phyloP scores from a whole-genome alignment of 2,888 invertebrate species.

The Drosophila cognata region DNA sequence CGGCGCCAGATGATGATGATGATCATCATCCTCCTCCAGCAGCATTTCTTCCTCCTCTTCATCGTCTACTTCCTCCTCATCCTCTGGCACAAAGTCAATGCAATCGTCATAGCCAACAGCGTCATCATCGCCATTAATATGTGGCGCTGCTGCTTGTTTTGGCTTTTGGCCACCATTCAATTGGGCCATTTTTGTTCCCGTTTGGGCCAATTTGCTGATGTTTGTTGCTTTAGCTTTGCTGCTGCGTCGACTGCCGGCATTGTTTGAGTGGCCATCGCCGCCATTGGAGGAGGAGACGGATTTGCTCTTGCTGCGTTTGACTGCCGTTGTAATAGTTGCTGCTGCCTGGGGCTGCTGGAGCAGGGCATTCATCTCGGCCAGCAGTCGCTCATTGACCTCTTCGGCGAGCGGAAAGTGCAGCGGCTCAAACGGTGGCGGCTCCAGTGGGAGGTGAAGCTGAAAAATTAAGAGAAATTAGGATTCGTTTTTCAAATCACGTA shows the following conservation, averaged over 20 bases:
- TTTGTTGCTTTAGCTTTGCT: conserved; percentile 61
- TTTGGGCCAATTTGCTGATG: conserved; percentile 30
- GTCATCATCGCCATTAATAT: conserved; percentile 27
- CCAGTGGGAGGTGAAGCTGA: conserved; percentile 86
- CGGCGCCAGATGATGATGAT: conserved; percentile 77
- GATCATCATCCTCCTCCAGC: conserved; percentile 67
- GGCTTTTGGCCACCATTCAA: conserved; percentile 35
- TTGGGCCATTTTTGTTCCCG: conserved; percentile 6
- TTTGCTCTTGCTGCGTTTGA: conserved; percentile 69
- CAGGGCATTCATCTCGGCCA: conserved; percentile 80
- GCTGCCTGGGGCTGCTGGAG: conserved; percentile 30
- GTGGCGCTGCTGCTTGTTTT: conserved; percentile 6
- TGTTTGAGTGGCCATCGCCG: conserved; percentile 42
- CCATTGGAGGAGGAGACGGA: conserved; percentile 70
- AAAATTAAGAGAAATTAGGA: background rate
- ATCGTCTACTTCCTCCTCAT: conserved; percentile 34
- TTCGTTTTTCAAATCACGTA: background rate
- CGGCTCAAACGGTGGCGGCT: conserved; percentile 90
- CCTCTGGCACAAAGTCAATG: conserved; percentile 52
- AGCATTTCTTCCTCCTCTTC: conserved; percentile 60
- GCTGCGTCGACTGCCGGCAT: conserved; percentile 56
- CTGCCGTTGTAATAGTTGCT: background rate
- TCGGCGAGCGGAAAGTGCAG: conserved; percentile 91
- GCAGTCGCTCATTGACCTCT: conserved; percentile 89
- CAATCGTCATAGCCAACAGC: conserved; percentile 48